Percentiles rank a stretch among this genome's conserved stretches.
Evolutionary conservation across 1,140 invertebrate species (phyloP).

Genomic region (Melipona quadrifasciata): DNA sequence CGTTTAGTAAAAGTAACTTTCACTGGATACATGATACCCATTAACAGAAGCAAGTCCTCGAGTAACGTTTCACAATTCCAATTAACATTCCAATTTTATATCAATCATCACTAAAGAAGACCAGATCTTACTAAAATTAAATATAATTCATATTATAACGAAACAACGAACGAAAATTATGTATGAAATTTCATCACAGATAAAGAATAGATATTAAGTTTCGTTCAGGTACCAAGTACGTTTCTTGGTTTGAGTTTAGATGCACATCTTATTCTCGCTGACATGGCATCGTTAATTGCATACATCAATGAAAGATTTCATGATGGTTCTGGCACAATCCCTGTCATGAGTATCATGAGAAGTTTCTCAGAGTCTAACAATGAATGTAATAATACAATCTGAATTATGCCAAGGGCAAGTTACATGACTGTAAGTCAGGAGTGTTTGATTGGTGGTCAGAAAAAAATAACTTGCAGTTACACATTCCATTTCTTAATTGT

Average conservation of each 20-base stretch:
- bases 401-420: slow-evolving; percentile 73
- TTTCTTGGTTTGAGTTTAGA: not conserved
- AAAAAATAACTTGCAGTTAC: slow-evolving; percentile 54
- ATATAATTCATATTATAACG: not conserved
- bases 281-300: not conserved
- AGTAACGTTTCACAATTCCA: not conserved
- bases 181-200: not conserved
- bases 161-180: not conserved
- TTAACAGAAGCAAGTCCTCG: not conserved
- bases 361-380: slow-evolving; percentile 71
- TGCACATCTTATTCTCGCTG: not conserved
- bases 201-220: not conserved
- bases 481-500: slow-evolving; percentile 33
- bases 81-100: not conserved
- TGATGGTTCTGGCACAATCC: not conserved
- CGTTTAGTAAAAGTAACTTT: slow-evolving; percentile 32
- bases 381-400: slow-evolving; percentile 72
- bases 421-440: slow-evolving; percentile 49
- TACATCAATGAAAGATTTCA: not conserved
- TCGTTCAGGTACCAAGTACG: not conserved
- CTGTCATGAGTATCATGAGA: slow-evolving; percentile 40
- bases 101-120: not conserved
- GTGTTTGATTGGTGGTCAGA: slow-evolving; percentile 33
- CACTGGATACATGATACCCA: slow-evolving; percentile 22
- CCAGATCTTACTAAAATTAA: not conserved